Percentiles rank a stretch among this genome's conserved stretches.
These are phyloP conservation scores for Drosophila asahinai DNA, from an alignment of 1,140 invertebrate genomes.

Conservation along the genomic window DNA sequence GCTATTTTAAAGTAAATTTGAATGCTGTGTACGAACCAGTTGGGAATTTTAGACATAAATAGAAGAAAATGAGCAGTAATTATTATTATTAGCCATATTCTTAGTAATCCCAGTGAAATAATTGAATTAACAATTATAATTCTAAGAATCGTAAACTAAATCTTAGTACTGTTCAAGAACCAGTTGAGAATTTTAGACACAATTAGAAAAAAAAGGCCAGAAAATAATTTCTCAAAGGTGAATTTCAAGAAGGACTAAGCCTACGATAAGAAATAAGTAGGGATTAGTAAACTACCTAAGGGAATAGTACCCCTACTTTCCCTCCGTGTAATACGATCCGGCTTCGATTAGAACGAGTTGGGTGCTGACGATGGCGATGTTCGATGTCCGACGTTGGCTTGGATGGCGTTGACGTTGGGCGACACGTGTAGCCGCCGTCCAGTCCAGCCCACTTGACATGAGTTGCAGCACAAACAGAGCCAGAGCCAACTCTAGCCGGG, in stretches of 20 bases:
- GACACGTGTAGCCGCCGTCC: slow-evolving; percentile 54
- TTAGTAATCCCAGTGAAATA: not conserved
- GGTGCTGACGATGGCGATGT: slow-evolving; percentile 25
- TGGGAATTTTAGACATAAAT: not conserved
- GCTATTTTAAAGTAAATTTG: not conserved
- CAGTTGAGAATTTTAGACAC: not conserved
- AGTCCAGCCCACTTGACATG: slow-evolving; percentile 48
- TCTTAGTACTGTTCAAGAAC: not conserved
- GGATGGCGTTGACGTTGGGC: slow-evolving; percentile 52
- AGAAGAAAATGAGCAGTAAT: too few species aligned
- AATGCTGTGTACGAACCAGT: not conserved
- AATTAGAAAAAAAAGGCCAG: not conserved
- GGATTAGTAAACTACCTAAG: too few species aligned
- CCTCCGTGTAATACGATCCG: slow-evolving; percentile 22
- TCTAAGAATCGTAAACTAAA: not conserved
- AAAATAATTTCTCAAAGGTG: too few species aligned
- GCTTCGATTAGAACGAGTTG: slow-evolving; percentile 53
- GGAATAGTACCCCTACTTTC: not conserved
- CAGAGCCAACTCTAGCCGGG: slow-evolving; percentile 1
- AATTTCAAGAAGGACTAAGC: too few species aligned
- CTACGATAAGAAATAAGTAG: too few species aligned
- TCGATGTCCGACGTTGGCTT: slow-evolving; percentile 11
- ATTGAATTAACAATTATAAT: not conserved
- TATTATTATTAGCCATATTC: too few species aligned
- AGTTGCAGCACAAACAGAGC: slow-evolving; percentile 28